Base-by-base conservation (phyloP, 2,113 vertebrate species). In the Tyrannus savana region DNA sequence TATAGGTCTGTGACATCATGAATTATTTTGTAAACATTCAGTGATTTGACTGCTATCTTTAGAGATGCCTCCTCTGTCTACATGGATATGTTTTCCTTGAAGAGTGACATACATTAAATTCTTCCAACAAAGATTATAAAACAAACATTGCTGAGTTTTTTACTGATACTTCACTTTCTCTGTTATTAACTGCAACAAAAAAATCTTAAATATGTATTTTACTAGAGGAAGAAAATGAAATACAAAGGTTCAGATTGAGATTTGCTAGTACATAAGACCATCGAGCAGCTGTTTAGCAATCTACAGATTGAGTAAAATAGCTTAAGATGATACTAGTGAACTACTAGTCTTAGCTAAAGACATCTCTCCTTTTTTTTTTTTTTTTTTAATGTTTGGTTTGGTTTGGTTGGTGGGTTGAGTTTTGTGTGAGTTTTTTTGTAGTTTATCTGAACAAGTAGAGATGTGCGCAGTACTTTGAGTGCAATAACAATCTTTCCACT, bases 21-120 rank as follows among this genome's bases (percentile, higher is more conserved):
- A 77, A 91, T 90, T 88, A 79, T 88, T 83, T 77, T 84, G 67
- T 95, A 91, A 93, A 63, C 68, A 76, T 93, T 73, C 49, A 24
- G 8, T 52, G 12, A 75, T 77, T 92, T 81, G 53, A 42, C 81
- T 95, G 53, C 90, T 81, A 19, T 91, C 76, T 88, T 92, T 72
- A 90, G 87, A 82, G 85, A 16, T 49, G 17, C 16, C 18, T 15
- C 37, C 17, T 81, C 52, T 81, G 28, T 67, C 55, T 92, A 13
- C 14, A 6, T 24, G 28, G 47, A 50, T n/a, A 14, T 56, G 35
- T 62, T 89, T 81, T 83, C 64, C 63, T 68, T 66, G 30, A 84
- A 71, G 52, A 66, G 10, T 31, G n/a, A 33, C 30, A 55, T 15
- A 16, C 5, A 7, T 46, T 82, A 33, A 86, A 42, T 60, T 80